These are phyloP conservation scores for Dryadula phaetusa DNA, from an alignment of 2,888 invertebrate genomes.

Conservation along the genomic window DNA sequence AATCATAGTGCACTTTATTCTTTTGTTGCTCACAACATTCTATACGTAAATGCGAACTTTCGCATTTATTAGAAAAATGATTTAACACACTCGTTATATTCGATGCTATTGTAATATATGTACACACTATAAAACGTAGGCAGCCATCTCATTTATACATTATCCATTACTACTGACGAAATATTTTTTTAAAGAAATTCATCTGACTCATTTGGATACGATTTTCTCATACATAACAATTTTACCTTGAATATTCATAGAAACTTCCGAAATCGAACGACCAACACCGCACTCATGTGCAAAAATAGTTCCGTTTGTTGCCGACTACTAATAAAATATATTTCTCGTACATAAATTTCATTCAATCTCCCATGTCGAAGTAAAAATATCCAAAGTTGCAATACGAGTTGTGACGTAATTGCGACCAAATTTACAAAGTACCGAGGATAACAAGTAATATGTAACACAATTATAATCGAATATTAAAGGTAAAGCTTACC, in stretches of 20 bases:
- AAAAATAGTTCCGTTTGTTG: constrained; percentile 36
- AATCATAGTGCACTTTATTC: constrained; percentile 27
- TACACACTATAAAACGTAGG: background rate
- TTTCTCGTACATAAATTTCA: constrained; percentile 8
- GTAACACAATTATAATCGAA: background rate
- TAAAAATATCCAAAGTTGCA: constrained; percentile 8
- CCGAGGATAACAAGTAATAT: background rate
- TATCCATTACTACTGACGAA: constrained; percentile 4
- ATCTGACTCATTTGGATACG: constrained; percentile 53
- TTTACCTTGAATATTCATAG: constrained; percentile 48
- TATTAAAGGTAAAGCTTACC: constrained; percentile 76
- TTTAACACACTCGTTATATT: too few relatives aligned
- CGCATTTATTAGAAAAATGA: background rate
- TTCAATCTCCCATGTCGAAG: background rate
- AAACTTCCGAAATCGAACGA: constrained; percentile 30
- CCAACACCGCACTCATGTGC: constrained; percentile 46
- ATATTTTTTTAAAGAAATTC: constrained; percentile 19
- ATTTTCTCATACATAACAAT: constrained; percentile 42
- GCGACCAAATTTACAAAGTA: background rate
- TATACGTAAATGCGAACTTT: background rate
- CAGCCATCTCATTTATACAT: constrained; percentile 12
- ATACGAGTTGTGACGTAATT: constrained; percentile 41
- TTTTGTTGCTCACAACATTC: constrained; percentile 49
- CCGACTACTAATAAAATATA: background rate
- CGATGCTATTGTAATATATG: background rate